Base-by-base conservation (phyloP, 2,797 vertebrate genomes). In the Rhinophrynus dorsalis region DNA sequence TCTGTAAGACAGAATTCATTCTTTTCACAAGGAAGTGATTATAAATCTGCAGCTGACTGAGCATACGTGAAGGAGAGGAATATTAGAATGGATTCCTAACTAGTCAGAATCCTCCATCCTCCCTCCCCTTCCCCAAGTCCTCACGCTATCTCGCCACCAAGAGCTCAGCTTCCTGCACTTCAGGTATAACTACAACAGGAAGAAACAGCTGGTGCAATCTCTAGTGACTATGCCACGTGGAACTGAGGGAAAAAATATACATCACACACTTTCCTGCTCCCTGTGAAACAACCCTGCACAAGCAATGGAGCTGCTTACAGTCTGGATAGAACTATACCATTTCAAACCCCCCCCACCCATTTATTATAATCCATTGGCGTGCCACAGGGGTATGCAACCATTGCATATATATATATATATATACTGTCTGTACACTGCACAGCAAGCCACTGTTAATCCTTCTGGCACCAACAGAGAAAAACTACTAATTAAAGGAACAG, bases 21-120 rank as follows among this genome's bases (percentile, higher is more conserved):
- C 54, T 27, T 26, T 15, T 24, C 8, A 29, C 3, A n/a, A 35
- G 42, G 24, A 60, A 60, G 6, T 23, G 33, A 24, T 20, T 35
- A 15, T 40, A 56, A 33, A 58, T n/a, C 52, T 63, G 15, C 24
- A 30, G 35, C 21, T 17, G 51, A 42, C 44, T 23, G 27, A 18
- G 77, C 60, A 74, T 83, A 85, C 77, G 76, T 82, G 80, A 78
- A 72, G 69, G 55, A 18, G 29, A 66, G 77, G 65, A 48, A 55
- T 68, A 67, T 57, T 15, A 58, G 63, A 75, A 82, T 79, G 78
- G 81, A 78, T 12, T 79, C 78, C 72, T 24, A n/a, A 10, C 1
- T 24, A 72, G 52, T 12, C 9, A 21, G 13, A 32, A 27, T 40
- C 40, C 32, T 47, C 75, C 63, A 1, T 0, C 47, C 21, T n/a